Evolutionary conservation across 1,140 invertebrate species (phyloP).

Genomic region (Drosophila subobscura): DNA sequence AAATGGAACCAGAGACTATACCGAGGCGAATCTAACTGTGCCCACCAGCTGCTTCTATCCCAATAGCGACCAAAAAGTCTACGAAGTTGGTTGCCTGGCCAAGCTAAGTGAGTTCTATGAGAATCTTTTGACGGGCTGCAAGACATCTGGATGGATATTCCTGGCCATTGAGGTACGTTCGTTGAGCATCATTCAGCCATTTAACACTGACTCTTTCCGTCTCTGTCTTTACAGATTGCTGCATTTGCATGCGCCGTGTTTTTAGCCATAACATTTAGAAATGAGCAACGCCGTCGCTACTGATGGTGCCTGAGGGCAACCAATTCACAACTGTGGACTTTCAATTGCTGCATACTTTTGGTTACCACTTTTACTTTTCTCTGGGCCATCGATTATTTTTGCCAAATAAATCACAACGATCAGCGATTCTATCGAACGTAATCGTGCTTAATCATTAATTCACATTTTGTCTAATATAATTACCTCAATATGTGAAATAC

Average conservation of each 20-base stretch:
- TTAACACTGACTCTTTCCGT: background rate
- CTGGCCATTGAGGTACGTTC: constrained; percentile 59
- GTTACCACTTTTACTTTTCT: too few relatives aligned
- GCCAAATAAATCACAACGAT: too few relatives aligned
- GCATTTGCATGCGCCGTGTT: constrained; percentile 56
- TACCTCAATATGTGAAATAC: too few relatives aligned
- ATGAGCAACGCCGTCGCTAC: constrained; percentile 58
- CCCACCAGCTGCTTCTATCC: constrained; percentile 57
- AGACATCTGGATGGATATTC: constrained; percentile 55
- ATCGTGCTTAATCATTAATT: too few relatives aligned
- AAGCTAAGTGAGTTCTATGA: constrained; percentile 42
- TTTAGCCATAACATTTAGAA: constrained; percentile 60
- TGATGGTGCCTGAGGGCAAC: constrained; percentile 34
- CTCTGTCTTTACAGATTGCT: constrained; percentile 29
- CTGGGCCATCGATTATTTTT: too few relatives aligned
- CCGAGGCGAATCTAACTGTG: constrained; percentile 24
- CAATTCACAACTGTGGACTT: too few relatives aligned
- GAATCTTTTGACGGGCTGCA: constrained; percentile 31
- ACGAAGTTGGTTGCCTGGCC: constrained; percentile 47
- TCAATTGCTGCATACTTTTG: too few relatives aligned
- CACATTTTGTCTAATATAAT: too few relatives aligned
- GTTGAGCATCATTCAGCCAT: background rate
- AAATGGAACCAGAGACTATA: constrained; percentile 53
- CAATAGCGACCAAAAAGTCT: constrained; percentile 17
- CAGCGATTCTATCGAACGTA: too few relatives aligned